Percentiles rank a stretch among this genome's conserved stretches.
phyloP scores from a whole-genome alignment of 2,113 vertebrate genomes.

The Arizona elegans region DNA sequence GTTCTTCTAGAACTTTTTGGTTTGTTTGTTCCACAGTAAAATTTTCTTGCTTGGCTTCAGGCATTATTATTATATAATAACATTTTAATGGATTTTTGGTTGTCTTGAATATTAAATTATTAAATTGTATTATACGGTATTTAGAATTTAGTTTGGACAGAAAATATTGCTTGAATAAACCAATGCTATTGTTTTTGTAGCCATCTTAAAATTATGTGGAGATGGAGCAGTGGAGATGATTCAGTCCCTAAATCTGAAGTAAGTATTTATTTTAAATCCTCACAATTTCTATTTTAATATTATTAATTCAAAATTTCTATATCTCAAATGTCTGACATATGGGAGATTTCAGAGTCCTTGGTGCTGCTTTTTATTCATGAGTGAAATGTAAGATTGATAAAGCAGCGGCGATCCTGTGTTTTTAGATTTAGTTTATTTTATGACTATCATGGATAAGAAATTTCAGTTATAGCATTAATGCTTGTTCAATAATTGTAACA shows the following conservation, averaged over 20 bases:
- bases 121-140: neutral
- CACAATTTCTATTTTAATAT: neutral
- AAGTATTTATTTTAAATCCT: conserved; percentile 58
- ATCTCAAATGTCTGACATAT: neutral
- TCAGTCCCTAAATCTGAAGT: conserved; percentile 71
- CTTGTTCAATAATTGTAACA: neutral
- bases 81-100: neutral
- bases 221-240: conserved; percentile 78
- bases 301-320: neutral
- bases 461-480: neutral
- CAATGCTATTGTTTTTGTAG: conserved; percentile 33
- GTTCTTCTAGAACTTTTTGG: neutral
- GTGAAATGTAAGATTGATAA: neutral
- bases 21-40: neutral
- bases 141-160: neutral
- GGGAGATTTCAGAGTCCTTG: neutral
- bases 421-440: neutral
- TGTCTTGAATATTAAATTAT: neutral
- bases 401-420: neutral
- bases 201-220: conserved; percentile 75
- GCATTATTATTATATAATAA: neutral
- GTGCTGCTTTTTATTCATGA: neutral
- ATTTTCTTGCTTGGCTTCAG: neutral
- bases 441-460: neutral
- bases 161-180: conserved; percentile 9